phyloP scores from a whole-genome alignment of 2,113 vertebrate genomes.

The Saguinus midas region DNA sequence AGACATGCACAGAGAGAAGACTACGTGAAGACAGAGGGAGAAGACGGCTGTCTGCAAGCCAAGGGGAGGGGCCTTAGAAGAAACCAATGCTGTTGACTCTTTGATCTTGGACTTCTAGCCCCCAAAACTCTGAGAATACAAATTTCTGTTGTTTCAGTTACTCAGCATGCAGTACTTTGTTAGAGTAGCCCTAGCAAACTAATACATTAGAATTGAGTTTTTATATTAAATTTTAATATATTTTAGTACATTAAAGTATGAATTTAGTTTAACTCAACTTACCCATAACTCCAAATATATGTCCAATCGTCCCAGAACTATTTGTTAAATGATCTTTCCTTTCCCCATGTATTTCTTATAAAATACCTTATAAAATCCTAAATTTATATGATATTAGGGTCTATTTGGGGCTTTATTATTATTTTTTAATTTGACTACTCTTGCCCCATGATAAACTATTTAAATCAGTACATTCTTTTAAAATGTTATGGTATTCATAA shows the following conservation, averaged over 20 bases:
- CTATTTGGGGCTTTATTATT: background rate
- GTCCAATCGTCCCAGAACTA: background rate
- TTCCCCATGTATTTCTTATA: background rate
- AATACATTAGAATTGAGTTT: background rate
- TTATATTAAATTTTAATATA: background rate
- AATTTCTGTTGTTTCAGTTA: background rate
- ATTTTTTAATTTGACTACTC: background rate
- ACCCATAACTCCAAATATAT: background rate
- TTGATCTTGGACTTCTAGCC: background rate
- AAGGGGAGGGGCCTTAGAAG: background rate
- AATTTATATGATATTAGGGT: background rate
- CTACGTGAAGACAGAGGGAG: background rate
- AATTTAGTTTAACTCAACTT: background rate
- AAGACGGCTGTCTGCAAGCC: background rate
- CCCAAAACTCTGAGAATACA: background rate
- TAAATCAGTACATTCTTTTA: background rate
- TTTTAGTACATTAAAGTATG: background rate
- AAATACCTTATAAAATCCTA: background rate
- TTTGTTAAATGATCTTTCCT: background rate
- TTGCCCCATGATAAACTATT: background rate
- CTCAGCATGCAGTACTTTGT: background rate
- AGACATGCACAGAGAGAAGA: background rate
- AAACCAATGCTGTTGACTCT: background rate
- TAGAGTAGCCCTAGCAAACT: background rate
- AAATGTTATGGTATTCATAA: background rate